Conservation (phyloP, 1,140 invertebrate species). For the Solen grandis region DNA sequence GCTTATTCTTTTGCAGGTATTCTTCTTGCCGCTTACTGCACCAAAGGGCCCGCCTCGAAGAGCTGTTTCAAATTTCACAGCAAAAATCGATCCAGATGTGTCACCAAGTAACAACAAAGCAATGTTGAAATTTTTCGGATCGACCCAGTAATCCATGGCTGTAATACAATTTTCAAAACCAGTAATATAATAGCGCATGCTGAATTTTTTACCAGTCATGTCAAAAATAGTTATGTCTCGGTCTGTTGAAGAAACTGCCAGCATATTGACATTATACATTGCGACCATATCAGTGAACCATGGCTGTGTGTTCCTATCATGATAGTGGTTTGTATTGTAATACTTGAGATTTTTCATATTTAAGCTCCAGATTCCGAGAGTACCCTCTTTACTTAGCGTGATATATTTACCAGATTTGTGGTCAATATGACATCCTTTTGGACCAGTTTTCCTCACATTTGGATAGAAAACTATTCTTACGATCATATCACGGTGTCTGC, state of each 20-base stretch:
- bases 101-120: slow-evolving; percentile 73
- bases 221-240: slow-evolving; percentile 73
- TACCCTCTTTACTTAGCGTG: slow-evolving; percentile 69
- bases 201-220: slow-evolving; percentile 63
- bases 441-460: slow-evolving; percentile 52
- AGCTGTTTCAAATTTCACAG: slow-evolving; percentile 64
- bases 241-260: slow-evolving; percentile 70
- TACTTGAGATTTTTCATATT: slow-evolving; percentile 66
- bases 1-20: slow-evolving; percentile 57
- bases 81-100: slow-evolving; percentile 67
- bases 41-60: slow-evolving; percentile 67
- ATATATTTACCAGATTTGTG: slow-evolving; percentile 65
- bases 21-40: slow-evolving; percentile 54
- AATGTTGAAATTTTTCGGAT: slow-evolving; percentile 59
- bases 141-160: slow-evolving; percentile 73
- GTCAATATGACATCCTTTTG: slow-evolving; percentile 37
- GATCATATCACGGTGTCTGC: slow-evolving; percentile 66
- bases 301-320: slow-evolving; percentile 56
- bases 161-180: slow-evolving; percentile 65
- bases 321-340: slow-evolving; percentile 45
- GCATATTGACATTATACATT: slow-evolving; percentile 73
- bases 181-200: slow-evolving; percentile 62
- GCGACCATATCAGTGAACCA: slow-evolving; percentile 73
- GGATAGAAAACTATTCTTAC: slow-evolving; percentile 66
- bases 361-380: slow-evolving; percentile 67